These are phyloP conservation scores for Saturnia japonica DNA, from an alignment of 2,888 invertebrate species.

Conservation along the genomic window DNA sequence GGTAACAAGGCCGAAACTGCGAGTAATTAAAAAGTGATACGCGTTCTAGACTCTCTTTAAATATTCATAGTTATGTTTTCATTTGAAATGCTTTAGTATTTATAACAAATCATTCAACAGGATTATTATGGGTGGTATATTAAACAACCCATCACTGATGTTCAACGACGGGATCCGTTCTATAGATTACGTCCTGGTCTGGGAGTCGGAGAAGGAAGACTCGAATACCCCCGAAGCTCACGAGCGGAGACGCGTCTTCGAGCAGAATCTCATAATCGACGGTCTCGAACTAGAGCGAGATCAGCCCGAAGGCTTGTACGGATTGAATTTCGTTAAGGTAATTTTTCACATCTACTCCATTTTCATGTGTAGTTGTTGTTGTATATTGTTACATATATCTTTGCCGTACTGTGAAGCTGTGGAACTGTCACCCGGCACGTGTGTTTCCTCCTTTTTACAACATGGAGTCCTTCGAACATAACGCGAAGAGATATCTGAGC, in stretches of 20 bases:
- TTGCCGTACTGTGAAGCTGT: no score
- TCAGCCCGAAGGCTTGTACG: conserved; percentile 81
- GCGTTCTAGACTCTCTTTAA: no score
- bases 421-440: no score
- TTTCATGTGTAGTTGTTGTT: no score
- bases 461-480: no score
- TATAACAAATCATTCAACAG: conserved; percentile 41
- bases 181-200: conserved; percentile 90
- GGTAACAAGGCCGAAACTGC: no score
- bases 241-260: conserved; percentile 84
- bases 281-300: conserved; percentile 89
- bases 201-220: conserved; percentile 83
- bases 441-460: no score
- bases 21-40: no score
- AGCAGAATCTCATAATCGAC: conserved; percentile 86
- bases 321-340: conserved; percentile 90
- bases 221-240: conserved; percentile 68
- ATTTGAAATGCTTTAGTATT: background rate
- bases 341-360: background rate
- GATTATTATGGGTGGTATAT: conserved; percentile 67
- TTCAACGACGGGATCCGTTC: conserved; percentile 87
- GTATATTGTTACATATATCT: no score
- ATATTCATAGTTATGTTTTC: background rate
- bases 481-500: no score
- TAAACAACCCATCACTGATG: conserved; percentile 81